Base-by-base conservation (phyloP, 2,888 invertebrate genomes). In the Ornithoptera alexandrae region DNA sequence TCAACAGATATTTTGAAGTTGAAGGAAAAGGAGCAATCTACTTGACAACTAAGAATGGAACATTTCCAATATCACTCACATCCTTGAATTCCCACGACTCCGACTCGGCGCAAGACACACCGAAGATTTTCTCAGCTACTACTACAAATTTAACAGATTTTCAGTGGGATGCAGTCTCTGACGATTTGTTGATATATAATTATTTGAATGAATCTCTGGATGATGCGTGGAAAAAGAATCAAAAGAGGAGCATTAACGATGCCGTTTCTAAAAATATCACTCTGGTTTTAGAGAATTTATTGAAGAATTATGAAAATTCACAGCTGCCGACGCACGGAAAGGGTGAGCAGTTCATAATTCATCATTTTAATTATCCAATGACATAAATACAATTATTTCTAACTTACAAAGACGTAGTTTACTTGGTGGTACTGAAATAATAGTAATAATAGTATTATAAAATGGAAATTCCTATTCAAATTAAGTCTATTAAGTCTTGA, bases 291-390 rank as follows among this genome's bases (percentile, higher is more conserved):
- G 97, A 97, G 82, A 97, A 97, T 83, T 93, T 98, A 57, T 93
- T 98, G 77, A 97, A 97, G 89, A 96, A 97, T 86, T 98, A 98
- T 83, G 97, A 98, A 85, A 97, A 96, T 83, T 97, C 97, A 36
- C 97, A 97, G 81, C 89, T 97, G 73, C 97, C 98, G 7, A 97
- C 97, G n/a, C 97, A 97, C 81, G 97, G 96, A 60, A 95, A 96
- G 94, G 97, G 97, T 97, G 86, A 64, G 1, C 10, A 20, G 24
- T 22, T 58, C 10, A 22, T 12, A n/a, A 22, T 22, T 20, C 1
- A 46, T 20, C 1, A 46, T 46, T 46, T 46, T 46, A 46, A 15
- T 15, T 4, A 46, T 46, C 15, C 42, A 42, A 42, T 10, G 1
- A 42, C 12, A 46, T 46, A 0, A 46, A 30, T 30, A 30, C 30